phyloP scores from a whole-genome alignment of 2,797 vertebrate genomes.

The Silurus lanzhouensis region DNA sequence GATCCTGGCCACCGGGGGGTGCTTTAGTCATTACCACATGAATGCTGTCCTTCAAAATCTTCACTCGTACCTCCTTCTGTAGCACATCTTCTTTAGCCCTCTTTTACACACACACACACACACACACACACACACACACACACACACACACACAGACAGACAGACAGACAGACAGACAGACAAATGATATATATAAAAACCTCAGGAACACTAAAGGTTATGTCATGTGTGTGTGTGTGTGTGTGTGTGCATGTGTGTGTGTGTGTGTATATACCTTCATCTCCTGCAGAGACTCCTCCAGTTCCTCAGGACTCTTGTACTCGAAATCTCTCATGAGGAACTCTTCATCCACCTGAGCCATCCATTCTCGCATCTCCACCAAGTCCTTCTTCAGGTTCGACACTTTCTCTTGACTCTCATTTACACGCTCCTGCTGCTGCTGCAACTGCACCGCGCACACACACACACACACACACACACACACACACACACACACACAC shows the following conservation, averaged over 20 bases:
- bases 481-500: not conserved
- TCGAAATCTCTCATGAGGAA: slow-evolving; percentile 97
- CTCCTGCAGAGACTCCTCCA: slow-evolving; percentile 89
- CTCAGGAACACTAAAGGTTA: not conserved
- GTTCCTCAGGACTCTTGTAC: slow-evolving; percentile 93
- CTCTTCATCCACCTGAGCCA: slow-evolving; percentile 94
- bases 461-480: not conserved
- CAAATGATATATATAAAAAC: not conserved
- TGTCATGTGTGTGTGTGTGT: not conserved
- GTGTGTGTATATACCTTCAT: slow-evolving; percentile 85
- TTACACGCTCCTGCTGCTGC: slow-evolving; percentile 80
- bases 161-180: not conserved
- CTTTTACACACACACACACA: slow-evolving; percentile 67
- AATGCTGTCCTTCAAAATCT: slow-evolving; percentile 96
- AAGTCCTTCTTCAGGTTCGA: slow-evolving; percentile 94
- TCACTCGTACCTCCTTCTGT: slow-evolving; percentile 97
- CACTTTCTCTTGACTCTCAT: slow-evolving; percentile 89
- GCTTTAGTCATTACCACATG: slow-evolving; percentile 81
- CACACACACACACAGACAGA: slow-evolving; percentile 35
- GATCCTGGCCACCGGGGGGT: slow-evolving; percentile 80
- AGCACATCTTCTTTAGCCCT: slow-evolving; percentile 97
- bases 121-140: not conserved
- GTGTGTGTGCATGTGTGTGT: not conserved
- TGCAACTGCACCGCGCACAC: slow-evolving; percentile 73
- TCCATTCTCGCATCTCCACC: slow-evolving; percentile 98